phyloP scores from a whole-genome alignment of 2,888 invertebrate species.

The Diarsia mendica region DNA sequence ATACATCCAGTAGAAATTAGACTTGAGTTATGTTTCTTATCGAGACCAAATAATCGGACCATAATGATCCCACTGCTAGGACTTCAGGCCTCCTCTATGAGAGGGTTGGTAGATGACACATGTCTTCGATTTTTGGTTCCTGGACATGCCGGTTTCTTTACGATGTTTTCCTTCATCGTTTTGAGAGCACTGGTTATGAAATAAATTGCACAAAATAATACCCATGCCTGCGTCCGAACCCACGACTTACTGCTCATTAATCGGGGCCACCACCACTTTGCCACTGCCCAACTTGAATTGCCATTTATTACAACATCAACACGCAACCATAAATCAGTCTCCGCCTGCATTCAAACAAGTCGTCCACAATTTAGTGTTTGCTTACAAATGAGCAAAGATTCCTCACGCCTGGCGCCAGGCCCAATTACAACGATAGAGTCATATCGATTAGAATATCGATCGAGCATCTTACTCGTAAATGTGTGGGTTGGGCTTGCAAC shows the following conservation, averaged over 20 bases:
- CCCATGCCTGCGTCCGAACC: too few relatives aligned
- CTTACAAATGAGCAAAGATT: slow-evolving; percentile 28
- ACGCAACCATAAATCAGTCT: slow-evolving; percentile 20
- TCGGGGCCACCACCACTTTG: too few relatives aligned
- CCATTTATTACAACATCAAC: slow-evolving; percentile 22
- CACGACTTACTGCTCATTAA: too few relatives aligned
- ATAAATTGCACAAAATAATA: too few relatives aligned
- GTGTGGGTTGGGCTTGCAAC: slow-evolving; percentile 54
- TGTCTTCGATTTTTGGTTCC: too few relatives aligned
- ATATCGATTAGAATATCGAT: slow-evolving; percentile 60
- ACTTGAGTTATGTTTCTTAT: slow-evolving; percentile 51
- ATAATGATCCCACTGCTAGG: too few relatives aligned
- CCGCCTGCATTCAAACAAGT: not conserved
- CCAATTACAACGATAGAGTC: slow-evolving; percentile 44
- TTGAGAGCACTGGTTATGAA: too few relatives aligned
- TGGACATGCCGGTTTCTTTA: too few relatives aligned
- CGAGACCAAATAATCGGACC: not conserved
- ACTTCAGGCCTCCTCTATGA: too few relatives aligned
- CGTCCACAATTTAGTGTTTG: slow-evolving; percentile 29
- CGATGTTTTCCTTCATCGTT: too few relatives aligned
- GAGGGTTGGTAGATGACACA: too few relatives aligned
- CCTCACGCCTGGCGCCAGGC: slow-evolving; percentile 38
- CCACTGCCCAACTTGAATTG: not conserved
- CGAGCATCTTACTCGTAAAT: slow-evolving; percentile 39
- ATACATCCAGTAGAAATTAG: slow-evolving; percentile 50